A percentile compares a stretch with the other conserved stretches of the same genome.
These are phyloP conservation scores for Dusona sp. DNA, from an alignment of 2,888 invertebrate genomes.

Conservation along the genomic window DNA sequence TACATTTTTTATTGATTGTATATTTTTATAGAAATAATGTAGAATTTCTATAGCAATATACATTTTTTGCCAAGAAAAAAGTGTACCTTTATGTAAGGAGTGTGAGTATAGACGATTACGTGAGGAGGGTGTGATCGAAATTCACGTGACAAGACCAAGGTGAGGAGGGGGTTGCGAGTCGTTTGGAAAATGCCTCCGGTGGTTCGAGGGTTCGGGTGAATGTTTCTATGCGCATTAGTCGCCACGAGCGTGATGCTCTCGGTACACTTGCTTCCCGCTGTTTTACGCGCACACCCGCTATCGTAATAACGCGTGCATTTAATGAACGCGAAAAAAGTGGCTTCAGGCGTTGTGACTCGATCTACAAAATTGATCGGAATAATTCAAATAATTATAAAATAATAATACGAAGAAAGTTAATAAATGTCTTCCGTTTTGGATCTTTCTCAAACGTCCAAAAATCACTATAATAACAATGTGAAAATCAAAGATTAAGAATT, in stretches of 20 bases:
- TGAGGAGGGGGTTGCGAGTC: slow-evolving; percentile 43
- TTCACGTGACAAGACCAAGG: slow-evolving; percentile 54
- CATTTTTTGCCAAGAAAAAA: background rate
- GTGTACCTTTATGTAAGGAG: background rate
- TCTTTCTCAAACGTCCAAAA: background rate
- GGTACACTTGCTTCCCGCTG: slow-evolving; percentile 39
- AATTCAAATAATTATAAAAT: background rate
- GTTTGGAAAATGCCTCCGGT: slow-evolving; percentile 58
- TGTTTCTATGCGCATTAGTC: slow-evolving; percentile 58
- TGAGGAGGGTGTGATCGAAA: slow-evolving; percentile 65
- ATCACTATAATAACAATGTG: slow-evolving; percentile 32
- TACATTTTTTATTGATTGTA: background rate
- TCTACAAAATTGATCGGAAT: background rate
- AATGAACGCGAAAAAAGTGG: slow-evolving; percentile 18
- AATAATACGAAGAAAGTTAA: background rate
- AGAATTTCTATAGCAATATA: background rate
- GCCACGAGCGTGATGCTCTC: slow-evolving; percentile 63
- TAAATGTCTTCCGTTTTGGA: slow-evolving; percentile 30
- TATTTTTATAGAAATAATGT: background rate
- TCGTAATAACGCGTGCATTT: slow-evolving; percentile 18
- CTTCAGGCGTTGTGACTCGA: slow-evolving; percentile 12
- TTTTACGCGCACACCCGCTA: slow-evolving; percentile 11
- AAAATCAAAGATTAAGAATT: slow-evolving; percentile 13
- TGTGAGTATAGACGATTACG: background rate
- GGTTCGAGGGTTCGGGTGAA: slow-evolving; percentile 39